Conservation (phyloP, 23 tunicate genomes). For the Phallusia fumigata region DNA sequence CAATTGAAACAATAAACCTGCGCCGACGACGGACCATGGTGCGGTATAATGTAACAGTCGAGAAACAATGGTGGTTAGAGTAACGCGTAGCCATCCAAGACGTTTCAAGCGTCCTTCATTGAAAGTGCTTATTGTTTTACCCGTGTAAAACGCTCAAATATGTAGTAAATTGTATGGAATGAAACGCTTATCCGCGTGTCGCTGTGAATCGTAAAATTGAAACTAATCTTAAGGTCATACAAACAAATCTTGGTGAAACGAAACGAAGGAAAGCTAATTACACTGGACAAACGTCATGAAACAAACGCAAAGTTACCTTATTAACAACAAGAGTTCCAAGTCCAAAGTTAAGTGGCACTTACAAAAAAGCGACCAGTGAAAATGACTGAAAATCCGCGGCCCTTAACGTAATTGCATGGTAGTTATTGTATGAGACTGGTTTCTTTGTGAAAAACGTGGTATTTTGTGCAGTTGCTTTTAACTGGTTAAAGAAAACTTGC, state of each 20-base stretch:
- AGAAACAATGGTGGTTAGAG: neutral
- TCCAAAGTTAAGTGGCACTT: no score
- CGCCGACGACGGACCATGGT: neutral
- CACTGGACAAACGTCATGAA: no score
- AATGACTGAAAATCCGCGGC: no score
- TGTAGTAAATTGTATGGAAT: neutral
- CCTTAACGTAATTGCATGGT: no score
- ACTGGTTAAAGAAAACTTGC: no score
- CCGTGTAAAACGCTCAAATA: neutral
- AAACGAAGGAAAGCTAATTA: no score
- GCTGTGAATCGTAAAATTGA: neutral
- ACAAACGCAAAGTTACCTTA: no score
- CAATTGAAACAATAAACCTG: neutral
- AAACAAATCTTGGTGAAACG: neutral
- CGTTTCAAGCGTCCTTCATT: slow-evolving; percentile 11
- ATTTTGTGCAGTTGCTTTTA: no score
- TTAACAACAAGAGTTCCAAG: no score
- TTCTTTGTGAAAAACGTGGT: no score
- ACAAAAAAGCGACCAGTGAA: no score
- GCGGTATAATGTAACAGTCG: slow-evolving; percentile 3
- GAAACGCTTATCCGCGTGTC: slow-evolving; percentile 9
- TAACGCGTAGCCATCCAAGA: neutral
- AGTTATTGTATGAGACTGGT: no score
- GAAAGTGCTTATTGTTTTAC: neutral
- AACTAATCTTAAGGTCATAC: neutral